These are phyloP conservation scores for Odocoileus virginianus DNA, from an alignment of 2,113 vertebrate species.

Conservation along the genomic window DNA sequence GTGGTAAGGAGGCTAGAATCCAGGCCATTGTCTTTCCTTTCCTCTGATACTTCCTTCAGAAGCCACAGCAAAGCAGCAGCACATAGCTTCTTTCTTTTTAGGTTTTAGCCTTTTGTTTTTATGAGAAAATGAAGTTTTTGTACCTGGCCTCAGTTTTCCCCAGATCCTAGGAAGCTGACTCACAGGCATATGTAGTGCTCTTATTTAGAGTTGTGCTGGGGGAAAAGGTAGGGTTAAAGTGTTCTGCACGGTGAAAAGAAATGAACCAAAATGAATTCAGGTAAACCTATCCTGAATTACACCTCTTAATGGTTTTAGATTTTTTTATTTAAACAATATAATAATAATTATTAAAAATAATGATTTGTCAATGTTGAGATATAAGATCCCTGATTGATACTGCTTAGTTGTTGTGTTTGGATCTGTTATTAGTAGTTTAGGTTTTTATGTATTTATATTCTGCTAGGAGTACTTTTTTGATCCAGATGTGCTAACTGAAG, in stretches of 20 bases:
- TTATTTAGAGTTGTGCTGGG: background rate
- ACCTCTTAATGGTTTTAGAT: background rate
- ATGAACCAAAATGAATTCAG: background rate
- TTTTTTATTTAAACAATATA: background rate
- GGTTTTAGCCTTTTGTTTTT: background rate
- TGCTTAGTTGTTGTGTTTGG: background rate
- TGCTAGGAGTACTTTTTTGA: conserved; percentile 95
- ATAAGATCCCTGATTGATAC: background rate
- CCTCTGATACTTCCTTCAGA: background rate
- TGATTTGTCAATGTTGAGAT: background rate
- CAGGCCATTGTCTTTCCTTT: background rate
- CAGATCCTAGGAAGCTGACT: background rate
- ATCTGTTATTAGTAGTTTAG: background rate
- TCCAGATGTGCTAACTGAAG: conserved; percentile 92
- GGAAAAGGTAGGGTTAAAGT: background rate
- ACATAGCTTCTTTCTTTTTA: background rate
- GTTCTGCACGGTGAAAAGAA: background rate
- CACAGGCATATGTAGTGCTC: background rate
- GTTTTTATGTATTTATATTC: conserved; percentile 27
- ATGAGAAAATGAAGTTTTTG: background rate
- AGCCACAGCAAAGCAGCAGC: background rate
- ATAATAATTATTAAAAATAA: background rate
- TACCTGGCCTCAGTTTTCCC: background rate
- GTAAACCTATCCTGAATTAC: background rate
- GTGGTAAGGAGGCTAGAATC: background rate